These are phyloP conservation scores for Ischnura elegans DNA, from an alignment of 2,888 invertebrate species.

Conservation along the genomic window DNA sequence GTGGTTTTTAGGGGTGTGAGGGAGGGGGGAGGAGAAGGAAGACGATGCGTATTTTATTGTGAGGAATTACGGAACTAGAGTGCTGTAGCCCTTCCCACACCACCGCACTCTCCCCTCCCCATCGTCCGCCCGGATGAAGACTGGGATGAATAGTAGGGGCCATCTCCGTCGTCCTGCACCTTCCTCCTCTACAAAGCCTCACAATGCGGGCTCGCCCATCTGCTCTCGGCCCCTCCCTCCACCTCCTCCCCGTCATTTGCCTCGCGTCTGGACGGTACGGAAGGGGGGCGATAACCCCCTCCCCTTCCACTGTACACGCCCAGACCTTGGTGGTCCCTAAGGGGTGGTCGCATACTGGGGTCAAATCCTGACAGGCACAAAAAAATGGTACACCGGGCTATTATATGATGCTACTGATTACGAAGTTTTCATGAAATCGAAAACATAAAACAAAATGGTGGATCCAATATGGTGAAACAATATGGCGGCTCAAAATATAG, in stretches of 20 bases:
- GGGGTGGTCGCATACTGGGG: too few species aligned
- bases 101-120: background rate
- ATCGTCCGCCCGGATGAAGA: background rate
- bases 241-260: background rate
- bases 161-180: background rate
- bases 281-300: background rate
- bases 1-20: background rate
- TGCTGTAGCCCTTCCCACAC: background rate
- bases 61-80: background rate
- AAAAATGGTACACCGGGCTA: too few species aligned
- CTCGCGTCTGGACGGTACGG: background rate
- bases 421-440: too few species aligned
- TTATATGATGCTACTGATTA: too few species aligned
- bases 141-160: background rate
- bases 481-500: too few species aligned
- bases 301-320: background rate
- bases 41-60: conserved; percentile 37
- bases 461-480: too few species aligned
- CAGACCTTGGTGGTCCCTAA: background rate
- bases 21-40: background rate
- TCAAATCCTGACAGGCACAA: too few species aligned
- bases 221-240: background rate
- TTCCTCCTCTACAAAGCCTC: background rate
- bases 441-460: too few species aligned
- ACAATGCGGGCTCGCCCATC: background rate